phyloP scores from a whole-genome alignment of 2,113 vertebrate species.

The Rhinopomastus cyanomelas region DNA sequence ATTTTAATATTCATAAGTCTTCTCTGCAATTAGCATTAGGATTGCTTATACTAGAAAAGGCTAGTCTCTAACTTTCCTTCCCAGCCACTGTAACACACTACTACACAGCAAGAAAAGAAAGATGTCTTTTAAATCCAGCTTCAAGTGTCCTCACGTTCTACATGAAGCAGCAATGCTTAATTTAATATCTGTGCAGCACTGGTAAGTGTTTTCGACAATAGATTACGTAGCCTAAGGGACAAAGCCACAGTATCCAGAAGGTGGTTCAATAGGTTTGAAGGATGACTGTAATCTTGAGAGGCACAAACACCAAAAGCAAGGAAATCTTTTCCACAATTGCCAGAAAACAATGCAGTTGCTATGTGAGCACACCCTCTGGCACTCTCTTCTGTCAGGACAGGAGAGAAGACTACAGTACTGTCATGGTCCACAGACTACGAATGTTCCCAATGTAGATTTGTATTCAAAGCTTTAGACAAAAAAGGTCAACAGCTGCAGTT shows the following conservation, averaged over 20 bases:
- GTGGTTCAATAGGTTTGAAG: constrained; percentile 59
- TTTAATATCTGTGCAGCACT: constrained; percentile 73
- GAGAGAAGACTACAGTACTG: constrained; percentile 42
- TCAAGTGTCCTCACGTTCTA: constrained; percentile 73
- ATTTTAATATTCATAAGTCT: constrained; percentile 60
- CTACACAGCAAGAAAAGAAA: constrained; percentile 64
- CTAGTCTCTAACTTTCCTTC: constrained; percentile 41
- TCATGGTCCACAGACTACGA: constrained; percentile 60
- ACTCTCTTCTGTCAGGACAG: constrained; percentile 29
- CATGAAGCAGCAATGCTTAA: constrained; percentile 70
- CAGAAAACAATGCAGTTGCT: constrained; percentile 62
- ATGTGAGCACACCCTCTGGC: constrained; percentile 39
- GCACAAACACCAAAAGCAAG: constrained; percentile 57
- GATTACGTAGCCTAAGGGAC: constrained; percentile 42
- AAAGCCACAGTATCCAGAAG: constrained; percentile 53
- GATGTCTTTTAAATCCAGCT: constrained; percentile 65
- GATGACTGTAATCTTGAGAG: constrained; percentile 55
- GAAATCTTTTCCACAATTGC: constrained; percentile 37
- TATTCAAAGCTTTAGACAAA: constrained; percentile 50
- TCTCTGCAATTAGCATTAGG: constrained; percentile 1
- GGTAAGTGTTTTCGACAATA: constrained; percentile 66
- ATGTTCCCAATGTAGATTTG: constrained; percentile 60
- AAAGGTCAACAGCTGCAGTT: constrained; percentile 62
- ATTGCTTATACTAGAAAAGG: constrained; percentile 15
- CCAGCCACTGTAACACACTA: constrained; percentile 37